Evolutionary conservation across 2,888 invertebrate genomes (phyloP).

Genomic region (Melanotus villosus): DNA sequence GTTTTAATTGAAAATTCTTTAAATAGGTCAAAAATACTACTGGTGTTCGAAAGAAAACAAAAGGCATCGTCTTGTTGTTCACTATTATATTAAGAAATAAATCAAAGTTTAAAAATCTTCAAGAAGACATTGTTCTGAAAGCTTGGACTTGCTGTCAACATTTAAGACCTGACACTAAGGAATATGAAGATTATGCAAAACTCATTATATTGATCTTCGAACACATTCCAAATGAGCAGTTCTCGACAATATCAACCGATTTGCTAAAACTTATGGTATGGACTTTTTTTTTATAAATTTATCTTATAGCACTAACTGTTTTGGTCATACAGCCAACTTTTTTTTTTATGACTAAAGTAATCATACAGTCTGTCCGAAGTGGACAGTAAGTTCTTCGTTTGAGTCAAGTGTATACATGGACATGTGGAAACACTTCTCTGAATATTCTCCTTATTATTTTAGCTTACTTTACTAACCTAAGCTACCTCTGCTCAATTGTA

Average conservation of each 20-base stretch:
- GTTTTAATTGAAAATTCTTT: neutral
- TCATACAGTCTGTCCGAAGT: no score
- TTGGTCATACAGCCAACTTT: no score
- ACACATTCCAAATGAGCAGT: conserved; percentile 60
- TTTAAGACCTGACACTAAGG: conserved; percentile 47
- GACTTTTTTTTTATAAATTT: neutral
- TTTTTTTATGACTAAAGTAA: no score
- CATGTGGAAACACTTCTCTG: no score
- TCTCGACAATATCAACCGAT: conserved; percentile 56
- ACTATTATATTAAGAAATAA: conserved; percentile 60
- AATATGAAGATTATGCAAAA: conserved; percentile 58
- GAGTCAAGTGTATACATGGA: no score
- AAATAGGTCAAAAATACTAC: no score
- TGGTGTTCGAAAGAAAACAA: no score
- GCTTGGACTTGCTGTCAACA: conserved; percentile 58
- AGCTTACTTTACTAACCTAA: neutral
- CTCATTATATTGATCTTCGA: conserved; percentile 59
- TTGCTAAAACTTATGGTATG: conserved; percentile 57
- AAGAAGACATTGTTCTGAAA: conserved; percentile 56
- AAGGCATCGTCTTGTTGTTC: conserved; percentile 57
- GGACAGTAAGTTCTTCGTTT: no score
- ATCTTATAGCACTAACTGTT: conserved; percentile 16
- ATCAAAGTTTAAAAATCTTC: conserved; percentile 51
- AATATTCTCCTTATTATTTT: no score
- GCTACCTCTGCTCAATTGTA: neutral